Conservation (phyloP, 2,888 invertebrate genomes). For the Cheilosia soror region DNA sequence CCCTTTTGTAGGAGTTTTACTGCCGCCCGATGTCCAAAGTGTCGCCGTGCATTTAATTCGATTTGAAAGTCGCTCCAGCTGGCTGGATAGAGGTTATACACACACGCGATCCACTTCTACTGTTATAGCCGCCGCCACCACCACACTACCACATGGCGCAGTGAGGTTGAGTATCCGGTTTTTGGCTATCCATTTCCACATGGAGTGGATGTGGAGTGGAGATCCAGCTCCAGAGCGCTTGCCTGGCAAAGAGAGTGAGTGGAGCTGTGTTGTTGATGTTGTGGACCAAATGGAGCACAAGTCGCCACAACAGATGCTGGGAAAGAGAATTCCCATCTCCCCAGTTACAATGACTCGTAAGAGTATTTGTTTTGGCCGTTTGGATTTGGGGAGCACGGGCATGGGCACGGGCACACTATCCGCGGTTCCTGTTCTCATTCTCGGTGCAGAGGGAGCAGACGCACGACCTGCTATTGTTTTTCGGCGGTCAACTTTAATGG, state of each 20-base stretch:
- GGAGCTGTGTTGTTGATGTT: too few relatives aligned
- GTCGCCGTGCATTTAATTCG: slow-evolving; percentile 69
- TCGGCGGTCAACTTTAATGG: slow-evolving; percentile 7
- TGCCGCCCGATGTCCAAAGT: slow-evolving; percentile 66
- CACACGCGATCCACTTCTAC: slow-evolving; percentile 7
- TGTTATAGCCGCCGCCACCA: slow-evolving; percentile 10
- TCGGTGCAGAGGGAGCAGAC: too few relatives aligned
- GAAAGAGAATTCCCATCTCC: slow-evolving; percentile 2
- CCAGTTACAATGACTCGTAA: background rate
- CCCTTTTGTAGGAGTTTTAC: slow-evolving; percentile 58
- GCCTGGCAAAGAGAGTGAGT: slow-evolving; percentile 17
- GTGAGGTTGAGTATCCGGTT: slow-evolving; percentile 32
- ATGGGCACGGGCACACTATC: too few relatives aligned
- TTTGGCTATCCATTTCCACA: slow-evolving; percentile 8
- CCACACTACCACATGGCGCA: slow-evolving; percentile 5
- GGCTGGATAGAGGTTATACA: background rate
- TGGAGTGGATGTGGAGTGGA: slow-evolving; percentile 4
- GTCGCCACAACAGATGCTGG: background rate
- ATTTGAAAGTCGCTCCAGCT: slow-evolving; percentile 50
- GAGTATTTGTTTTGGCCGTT: too few relatives aligned
- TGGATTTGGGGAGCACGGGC: too few relatives aligned
- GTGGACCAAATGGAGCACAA: background rate
- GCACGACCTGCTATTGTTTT: background rate
- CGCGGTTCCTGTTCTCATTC: too few relatives aligned
- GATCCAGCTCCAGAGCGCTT: slow-evolving; percentile 34